Percentiles rank a stretch among this genome's conserved stretches.
phyloP scores from a whole-genome alignment of 2,797 vertebrate genomes.

The Channa striata region DNA sequence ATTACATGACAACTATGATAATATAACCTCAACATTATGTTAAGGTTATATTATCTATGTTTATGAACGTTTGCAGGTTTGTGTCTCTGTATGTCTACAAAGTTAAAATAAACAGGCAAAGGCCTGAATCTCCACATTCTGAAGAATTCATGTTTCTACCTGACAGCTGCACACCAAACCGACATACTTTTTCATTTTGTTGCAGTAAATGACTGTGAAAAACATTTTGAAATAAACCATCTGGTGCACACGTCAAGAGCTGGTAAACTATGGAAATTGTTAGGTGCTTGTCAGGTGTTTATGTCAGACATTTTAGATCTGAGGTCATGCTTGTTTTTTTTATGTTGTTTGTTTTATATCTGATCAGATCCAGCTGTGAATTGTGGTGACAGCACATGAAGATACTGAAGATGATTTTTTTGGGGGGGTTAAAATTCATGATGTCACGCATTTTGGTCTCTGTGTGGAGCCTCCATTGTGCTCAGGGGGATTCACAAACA shows the following conservation, averaged over 20 bases:
- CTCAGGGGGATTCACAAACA: constrained; percentile 53
- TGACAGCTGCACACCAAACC: background rate
- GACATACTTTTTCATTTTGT: too few species aligned
- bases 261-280: constrained; percentile 12
- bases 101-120: background rate
- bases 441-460: constrained; percentile 43
- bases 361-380: background rate
- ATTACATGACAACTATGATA: too few species aligned
- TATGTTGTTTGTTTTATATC: constrained; percentile 6
- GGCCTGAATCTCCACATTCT: background rate
- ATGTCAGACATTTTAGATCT: background rate
- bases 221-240: constrained; percentile 16
- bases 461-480: constrained; percentile 58
- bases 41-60: too few species aligned
- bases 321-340: constrained; percentile 5
- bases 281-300: background rate
- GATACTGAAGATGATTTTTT: constrained; percentile 37
- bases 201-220: constrained; percentile 13
- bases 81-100: too few species aligned
- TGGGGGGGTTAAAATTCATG: constrained; percentile 51
- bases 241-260: background rate
- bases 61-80: too few species aligned
- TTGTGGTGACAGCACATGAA: constrained; percentile 8
- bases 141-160: background rate
- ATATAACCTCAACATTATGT: too few species aligned